Evolutionary conservation across 2,888 invertebrate genomes (phyloP).

Genomic region (Micropterix aruncella): DNA sequence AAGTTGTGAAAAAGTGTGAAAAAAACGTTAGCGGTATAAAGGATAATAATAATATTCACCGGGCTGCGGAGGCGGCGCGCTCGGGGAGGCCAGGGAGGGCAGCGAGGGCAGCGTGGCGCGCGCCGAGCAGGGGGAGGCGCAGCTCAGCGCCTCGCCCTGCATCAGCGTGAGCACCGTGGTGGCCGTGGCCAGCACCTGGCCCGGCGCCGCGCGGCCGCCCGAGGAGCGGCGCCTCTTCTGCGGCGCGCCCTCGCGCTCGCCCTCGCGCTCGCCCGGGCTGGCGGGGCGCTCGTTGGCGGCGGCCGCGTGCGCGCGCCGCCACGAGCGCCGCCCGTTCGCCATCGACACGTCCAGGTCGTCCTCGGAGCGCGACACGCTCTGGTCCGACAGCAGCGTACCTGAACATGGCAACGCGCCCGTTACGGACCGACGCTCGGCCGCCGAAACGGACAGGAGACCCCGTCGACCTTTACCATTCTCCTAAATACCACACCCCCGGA

Average conservation of each 20-base stretch:
- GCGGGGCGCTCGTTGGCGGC: constrained; percentile 7
- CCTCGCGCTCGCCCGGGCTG: constrained; percentile 17
- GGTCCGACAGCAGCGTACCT: constrained; percentile 62
- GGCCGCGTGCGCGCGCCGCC: constrained; percentile 30
- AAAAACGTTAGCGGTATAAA: no score
- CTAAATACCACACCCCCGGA: no score
- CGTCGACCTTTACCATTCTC: not conserved
- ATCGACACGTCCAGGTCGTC: constrained; percentile 58
- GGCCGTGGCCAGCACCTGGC: constrained; percentile 36
- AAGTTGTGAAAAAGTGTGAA: no score
- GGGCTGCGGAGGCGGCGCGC: no score
- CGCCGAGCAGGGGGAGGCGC: no score
- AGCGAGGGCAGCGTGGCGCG: no score
- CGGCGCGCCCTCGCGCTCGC: constrained; percentile 23
- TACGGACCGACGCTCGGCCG: no score
- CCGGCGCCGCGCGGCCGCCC: constrained; percentile 15
- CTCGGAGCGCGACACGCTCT: constrained; percentile 73
- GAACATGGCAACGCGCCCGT: no score
- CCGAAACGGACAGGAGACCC: no score
- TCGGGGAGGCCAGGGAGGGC: no score
- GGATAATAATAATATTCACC: no score
- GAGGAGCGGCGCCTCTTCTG: constrained; percentile 30
- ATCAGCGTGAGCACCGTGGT: constrained; percentile 34
- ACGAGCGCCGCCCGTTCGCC: constrained; percentile 32
- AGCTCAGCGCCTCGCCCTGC: no score